phyloP scores from a whole-genome alignment of 1,140 invertebrate genomes.

The Pogonognathellus flavescens region DNA sequence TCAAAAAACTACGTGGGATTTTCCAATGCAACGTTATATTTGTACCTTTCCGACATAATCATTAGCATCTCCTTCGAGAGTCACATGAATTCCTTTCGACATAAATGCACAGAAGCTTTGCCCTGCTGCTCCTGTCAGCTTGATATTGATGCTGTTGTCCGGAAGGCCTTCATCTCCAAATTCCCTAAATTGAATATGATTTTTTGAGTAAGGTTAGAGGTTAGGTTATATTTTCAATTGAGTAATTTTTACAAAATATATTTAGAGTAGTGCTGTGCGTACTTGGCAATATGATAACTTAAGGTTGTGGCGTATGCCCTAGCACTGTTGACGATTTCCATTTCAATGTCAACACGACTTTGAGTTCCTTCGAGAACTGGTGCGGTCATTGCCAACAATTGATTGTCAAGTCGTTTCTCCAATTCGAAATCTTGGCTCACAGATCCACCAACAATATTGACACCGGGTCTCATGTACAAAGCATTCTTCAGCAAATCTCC shows the following conservation, averaged over 20 bases:
- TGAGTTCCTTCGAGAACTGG: constrained; percentile 82
- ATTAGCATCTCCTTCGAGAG: constrained; percentile 96
- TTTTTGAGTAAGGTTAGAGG: too few species aligned
- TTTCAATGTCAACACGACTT: constrained; percentile 79
- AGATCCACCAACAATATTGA: constrained; percentile 92
- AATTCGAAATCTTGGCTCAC: constrained; percentile 90
- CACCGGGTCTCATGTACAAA: constrained; percentile 86
- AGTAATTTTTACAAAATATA: neutral
- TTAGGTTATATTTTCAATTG: constrained; percentile 13
- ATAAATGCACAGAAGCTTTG: constrained; percentile 99
- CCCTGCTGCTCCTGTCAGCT: constrained; percentile 93
- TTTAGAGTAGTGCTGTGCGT: constrained; percentile 69
- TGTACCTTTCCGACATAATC: constrained; percentile 94
- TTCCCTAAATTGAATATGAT: constrained; percentile 78
- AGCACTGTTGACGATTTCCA: constrained; percentile 91
- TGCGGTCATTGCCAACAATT: constrained; percentile 82
- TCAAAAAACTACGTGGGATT: too few species aligned
- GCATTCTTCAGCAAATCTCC: constrained; percentile 90
- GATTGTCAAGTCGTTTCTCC: constrained; percentile 89
- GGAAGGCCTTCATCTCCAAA: constrained; percentile 91
- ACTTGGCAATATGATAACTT: constrained; percentile 94
- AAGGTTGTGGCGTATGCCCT: constrained; percentile 93
- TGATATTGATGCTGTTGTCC: constrained; percentile 86
- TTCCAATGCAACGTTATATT: too few species aligned
- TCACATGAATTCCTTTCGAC: constrained; percentile 88